Percentiles rank a stretch among this genome's conserved stretches.
phyloP scores from a whole-genome alignment of 2,797 vertebrate species.

The Mergus octosetaceus region DNA sequence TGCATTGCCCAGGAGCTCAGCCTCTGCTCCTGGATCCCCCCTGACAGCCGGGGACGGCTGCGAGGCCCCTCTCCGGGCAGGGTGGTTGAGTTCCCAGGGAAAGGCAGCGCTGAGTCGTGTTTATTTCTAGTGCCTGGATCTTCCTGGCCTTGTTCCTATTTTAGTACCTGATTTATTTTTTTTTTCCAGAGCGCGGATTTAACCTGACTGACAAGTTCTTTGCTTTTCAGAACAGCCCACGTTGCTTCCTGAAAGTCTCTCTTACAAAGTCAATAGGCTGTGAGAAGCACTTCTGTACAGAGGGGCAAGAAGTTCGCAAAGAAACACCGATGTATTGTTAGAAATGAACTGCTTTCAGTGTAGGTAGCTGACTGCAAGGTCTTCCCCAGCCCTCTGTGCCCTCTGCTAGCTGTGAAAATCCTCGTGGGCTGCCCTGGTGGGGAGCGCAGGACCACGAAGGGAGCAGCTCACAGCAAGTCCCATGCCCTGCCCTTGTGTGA shows the following conservation, averaged over 20 bases:
- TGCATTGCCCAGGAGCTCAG: rapidly evolving
- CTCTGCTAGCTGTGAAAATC: background rate
- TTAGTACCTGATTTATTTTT: background rate
- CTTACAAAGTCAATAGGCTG: background rate
- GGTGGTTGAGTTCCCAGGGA: background rate
- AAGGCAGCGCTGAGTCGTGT: background rate
- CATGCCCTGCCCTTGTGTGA: background rate
- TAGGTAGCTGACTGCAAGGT: background rate
- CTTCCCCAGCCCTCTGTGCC: background rate
- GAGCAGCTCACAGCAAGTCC: background rate
- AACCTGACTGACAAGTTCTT: background rate
- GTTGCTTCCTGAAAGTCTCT: background rate
- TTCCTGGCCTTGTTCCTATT: constrained; percentile 11
- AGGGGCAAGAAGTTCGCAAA: background rate
- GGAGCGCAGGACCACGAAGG: background rate
- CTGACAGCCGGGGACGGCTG: rapidly evolving
- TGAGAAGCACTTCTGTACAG: background rate
- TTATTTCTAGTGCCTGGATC: constrained; percentile 3
- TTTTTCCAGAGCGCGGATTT: background rate
- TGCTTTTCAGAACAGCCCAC: background rate
- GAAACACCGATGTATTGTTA: rapidly evolving
- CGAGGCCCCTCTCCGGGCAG: background rate
- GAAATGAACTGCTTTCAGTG: background rate
- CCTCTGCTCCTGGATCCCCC: background rate
- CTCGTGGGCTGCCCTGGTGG: background rate